phyloP scores from a whole-genome alignment of 2,797 vertebrate species.

The Oreochromis grahami region DNA sequence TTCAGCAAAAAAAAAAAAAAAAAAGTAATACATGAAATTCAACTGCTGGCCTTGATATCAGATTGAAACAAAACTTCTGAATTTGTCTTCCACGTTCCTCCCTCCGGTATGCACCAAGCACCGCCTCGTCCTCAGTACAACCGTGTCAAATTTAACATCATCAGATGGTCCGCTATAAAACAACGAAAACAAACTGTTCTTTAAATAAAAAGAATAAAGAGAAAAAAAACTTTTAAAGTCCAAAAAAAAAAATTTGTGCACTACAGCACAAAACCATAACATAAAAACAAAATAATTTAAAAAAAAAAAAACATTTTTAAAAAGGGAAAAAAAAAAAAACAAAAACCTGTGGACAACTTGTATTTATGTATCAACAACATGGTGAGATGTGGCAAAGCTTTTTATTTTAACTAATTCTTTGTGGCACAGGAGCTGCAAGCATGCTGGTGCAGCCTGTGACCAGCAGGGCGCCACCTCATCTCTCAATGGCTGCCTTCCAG shows the following conservation, averaged over 20 bases:
- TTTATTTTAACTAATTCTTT: constrained; percentile 4
- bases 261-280: constrained; percentile 63
- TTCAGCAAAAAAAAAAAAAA: constrained; percentile 45
- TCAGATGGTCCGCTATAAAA: constrained; percentile 75
- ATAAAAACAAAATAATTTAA: background rate
- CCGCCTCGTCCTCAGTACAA: constrained; percentile 52
- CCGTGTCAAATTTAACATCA: constrained; percentile 52
- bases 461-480: constrained; percentile 8
- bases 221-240: constrained; percentile 81
- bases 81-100: constrained; percentile 56
- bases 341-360: constrained; percentile 37
- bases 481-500: constrained; percentile 16
- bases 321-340: constrained; percentile 10
- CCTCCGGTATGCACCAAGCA: constrained; percentile 49
- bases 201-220: constrained; percentile 79
- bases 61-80: constrained; percentile 65
- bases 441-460: background rate
- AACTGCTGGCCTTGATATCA: constrained; percentile 54
- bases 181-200: constrained; percentile 75
- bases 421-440: constrained; percentile 4
- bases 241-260: constrained; percentile 75
- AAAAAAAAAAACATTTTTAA: constrained; percentile 59
- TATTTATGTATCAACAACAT: constrained; percentile 16
- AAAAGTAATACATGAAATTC: constrained; percentile 49
- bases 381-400: background rate